A percentile compares a stretch with the other conserved stretches of the same genome.
These are phyloP conservation scores for Calliphora vomitoria DNA, from an alignment of 2,888 invertebrate species.

Conservation along the genomic window DNA sequence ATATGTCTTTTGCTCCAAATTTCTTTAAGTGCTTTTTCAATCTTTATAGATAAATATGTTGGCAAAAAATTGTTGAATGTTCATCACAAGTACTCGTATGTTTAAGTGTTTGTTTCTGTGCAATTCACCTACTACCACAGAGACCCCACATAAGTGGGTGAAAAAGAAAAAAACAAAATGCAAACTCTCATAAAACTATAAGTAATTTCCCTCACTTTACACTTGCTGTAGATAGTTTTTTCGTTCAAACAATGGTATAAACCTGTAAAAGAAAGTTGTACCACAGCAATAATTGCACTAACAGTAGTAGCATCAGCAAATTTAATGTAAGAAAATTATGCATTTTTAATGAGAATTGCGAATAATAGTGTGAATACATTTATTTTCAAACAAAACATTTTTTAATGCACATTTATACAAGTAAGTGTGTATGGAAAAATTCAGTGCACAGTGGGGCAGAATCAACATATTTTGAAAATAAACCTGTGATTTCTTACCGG, in stretches of 20 bases:
- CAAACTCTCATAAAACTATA: constrained; percentile 21
- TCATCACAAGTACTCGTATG: not conserved
- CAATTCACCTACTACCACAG: constrained; percentile 57
- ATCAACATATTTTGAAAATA: no score
- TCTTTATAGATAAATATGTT: not conserved
- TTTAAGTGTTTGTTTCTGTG: not conserved
- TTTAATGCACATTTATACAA: not conserved
- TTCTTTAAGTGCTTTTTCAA: not conserved
- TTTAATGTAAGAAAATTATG: constrained; percentile 46
- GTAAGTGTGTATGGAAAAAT: not conserved
- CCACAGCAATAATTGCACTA: constrained; percentile 17
- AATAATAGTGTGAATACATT: constrained; percentile 56
- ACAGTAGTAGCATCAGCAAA: not conserved
- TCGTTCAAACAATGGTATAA: constrained; percentile 17
- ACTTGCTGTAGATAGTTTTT: constrained; percentile 29
- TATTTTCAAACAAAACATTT: constrained; percentile 30
- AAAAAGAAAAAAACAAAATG: constrained; percentile 15
- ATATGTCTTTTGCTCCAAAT: no score
- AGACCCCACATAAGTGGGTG: constrained; percentile 46
- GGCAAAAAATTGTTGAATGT: not conserved
- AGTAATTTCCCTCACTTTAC: constrained; percentile 22
- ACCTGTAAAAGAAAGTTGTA: constrained; percentile 54
- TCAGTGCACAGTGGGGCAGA: not conserved
- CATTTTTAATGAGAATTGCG: constrained; percentile 49
- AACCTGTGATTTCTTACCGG: no score